phyloP scores from a whole-genome alignment of 2,113 vertebrate genomes.

The Vidua macroura region DNA sequence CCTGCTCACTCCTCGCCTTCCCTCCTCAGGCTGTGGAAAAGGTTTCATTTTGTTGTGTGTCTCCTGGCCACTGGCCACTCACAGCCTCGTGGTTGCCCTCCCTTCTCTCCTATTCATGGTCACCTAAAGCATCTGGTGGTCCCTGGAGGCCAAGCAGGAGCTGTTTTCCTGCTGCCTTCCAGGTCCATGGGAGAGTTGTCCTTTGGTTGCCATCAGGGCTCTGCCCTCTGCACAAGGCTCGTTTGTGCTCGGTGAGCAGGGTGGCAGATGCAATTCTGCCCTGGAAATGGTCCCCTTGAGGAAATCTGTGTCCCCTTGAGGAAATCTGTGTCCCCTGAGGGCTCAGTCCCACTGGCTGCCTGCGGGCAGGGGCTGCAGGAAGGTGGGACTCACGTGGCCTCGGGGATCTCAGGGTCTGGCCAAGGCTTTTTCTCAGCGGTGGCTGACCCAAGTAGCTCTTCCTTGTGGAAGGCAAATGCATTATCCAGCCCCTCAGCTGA shows the following conservation, averaged over 20 bases:
- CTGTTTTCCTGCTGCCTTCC: neutral
- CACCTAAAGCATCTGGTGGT: conserved; percentile 34
- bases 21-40: neutral
- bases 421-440: neutral
- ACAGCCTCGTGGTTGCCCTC: conserved; percentile 34
- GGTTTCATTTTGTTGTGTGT: conserved; percentile 3
- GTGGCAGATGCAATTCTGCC: neutral
- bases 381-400: neutral
- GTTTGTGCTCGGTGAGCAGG: neutral
- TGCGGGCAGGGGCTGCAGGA: fast-evolving
- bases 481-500: neutral
- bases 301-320: neutral
- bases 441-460: neutral
- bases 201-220: neutral
- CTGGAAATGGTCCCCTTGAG: neutral
- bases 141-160: conserved; percentile 14
- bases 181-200: neutral
- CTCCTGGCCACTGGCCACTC: neutral
- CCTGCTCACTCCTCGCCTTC: neutral
- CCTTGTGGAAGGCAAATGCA: neutral
- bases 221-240: neutral
- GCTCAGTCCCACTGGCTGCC: neutral
- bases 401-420: fast-evolving
- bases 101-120: neutral
- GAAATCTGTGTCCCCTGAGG: neutral